These are phyloP conservation scores for Zeus faber DNA, from an alignment of 2,113 vertebrate genomes.

Conservation along the genomic window DNA sequence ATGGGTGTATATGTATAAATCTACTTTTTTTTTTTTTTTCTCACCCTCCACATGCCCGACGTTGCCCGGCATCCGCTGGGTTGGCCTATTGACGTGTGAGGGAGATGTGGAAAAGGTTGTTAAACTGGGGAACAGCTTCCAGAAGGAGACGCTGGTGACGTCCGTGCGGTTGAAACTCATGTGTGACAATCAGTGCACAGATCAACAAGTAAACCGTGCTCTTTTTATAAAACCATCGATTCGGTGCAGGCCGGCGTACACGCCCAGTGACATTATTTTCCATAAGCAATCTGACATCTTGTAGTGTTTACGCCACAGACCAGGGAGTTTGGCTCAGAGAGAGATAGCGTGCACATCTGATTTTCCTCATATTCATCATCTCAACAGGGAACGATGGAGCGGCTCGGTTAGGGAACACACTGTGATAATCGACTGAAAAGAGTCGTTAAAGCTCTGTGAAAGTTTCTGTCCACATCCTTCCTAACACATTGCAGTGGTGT, in stretches of 20 bases:
- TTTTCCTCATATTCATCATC: conserved; percentile 9
- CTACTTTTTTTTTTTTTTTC: conserved; percentile 6
- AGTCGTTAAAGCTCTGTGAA: neutral
- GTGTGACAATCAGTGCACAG: conserved; percentile 30
- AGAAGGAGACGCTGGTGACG: conserved; percentile 36
- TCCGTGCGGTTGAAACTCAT: conserved; percentile 43
- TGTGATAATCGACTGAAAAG: conserved; percentile 8
- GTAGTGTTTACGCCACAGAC: conserved; percentile 27
- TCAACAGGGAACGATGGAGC: too few relatives aligned
- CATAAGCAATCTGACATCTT: conserved; percentile 22
- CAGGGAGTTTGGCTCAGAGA: conserved; percentile 19
- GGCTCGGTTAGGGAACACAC: neutral
- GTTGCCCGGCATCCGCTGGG: conserved; percentile 7
- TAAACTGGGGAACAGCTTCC: conserved; percentile 28
- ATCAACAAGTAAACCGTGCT: conserved; percentile 31
- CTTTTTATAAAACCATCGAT: conserved; percentile 38
- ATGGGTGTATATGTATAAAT: conserved; percentile 14
- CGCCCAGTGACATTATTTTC: conserved; percentile 15
- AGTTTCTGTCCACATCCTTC: neutral
- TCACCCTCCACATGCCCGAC: conserved; percentile 13
- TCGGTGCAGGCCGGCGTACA: conserved; percentile 18
- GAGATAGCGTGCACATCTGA: neutral
- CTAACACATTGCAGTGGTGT: neutral
- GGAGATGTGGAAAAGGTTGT: conserved; percentile 23
- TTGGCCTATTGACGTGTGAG: conserved; percentile 25